Evolutionary conservation across 2,113 vertebrate genomes (phyloP), one percentile per base, ranked within the genome.

Genomic region (Pelusios castaneus): DNA sequence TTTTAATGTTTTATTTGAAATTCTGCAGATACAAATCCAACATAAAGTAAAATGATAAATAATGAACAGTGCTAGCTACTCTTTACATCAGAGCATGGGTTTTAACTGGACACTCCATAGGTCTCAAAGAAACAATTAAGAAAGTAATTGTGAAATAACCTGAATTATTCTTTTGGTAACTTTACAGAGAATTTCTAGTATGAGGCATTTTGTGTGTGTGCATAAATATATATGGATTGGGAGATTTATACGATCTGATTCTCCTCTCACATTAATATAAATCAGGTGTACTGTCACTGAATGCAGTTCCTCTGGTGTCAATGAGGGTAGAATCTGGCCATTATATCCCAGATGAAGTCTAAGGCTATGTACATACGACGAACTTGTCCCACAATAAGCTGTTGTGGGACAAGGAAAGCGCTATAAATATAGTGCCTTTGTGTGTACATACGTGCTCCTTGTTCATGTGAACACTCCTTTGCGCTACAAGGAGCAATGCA

Each of bases 11-110:
- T 94, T 56, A 43, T 49, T 60, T 88, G 3, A 94, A 93, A 78
- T 93, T 91, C 90, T 94, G 94, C 91, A 90, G 56, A 83, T 85
- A 76, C 22, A 94, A 92, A 95, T 94, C 75, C 12, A 14, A 55
- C 73, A 88, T 24, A 87, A 60, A 63, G 24, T 92, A 79, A 91
- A 90, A 83, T 52, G 13, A 87, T 93, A 91, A 92, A 94, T 92
- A 93, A 89, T 77, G 63, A 89, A 93, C 90, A 91, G 73, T 58
- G 55, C 45, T 51, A 81, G 38, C 87, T 43, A 88, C 67, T n/a
- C 25, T 94, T 92, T 67, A 82, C 52, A 90, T 86, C 82, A 85
- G 45, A 96, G 79, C 4, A 60, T 24, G 92, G 90, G 21, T 91
- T 96, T 93, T 95, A 90, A 85, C 67, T 85, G 49, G 58, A 67